Evolutionary conservation across 2,888 invertebrate genomes (phyloP), one percentile per base, ranked within the genome.

Genomic region (Calephelis perditalis): DNA sequence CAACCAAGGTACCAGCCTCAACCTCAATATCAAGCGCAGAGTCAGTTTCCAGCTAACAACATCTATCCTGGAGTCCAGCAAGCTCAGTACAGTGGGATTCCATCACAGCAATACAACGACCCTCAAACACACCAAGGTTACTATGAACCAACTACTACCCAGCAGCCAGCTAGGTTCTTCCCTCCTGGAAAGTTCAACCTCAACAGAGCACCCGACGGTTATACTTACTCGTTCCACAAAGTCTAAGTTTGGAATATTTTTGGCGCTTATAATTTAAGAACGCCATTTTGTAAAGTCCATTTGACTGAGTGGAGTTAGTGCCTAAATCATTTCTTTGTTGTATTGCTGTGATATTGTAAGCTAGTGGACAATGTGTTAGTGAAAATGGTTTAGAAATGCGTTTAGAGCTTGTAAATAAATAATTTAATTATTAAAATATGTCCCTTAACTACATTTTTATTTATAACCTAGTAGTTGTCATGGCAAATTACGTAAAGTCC

Each of bases 201-300:
- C 71, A 96, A 96, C 91, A 92, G 97, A 77, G 96, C 96, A 63
- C 96, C 96, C 49, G 97, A 97, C 77, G 97, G 97, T 75, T 97
- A 94, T 91, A 95, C 96, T 74, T 97, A 96, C 87, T 95, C 94
- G 69, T 96, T 96, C 92, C 95, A 94, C 89, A 95, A 90, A 86
- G 89, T 87, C 74, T 90, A 90, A 86, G 79, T 74, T 70, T 77
- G 78, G 74, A 70, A 76, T 70, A 73, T 73, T 73, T 76, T 77
- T 77, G 82, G 82, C 79, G 76, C 70, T 72, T 75, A 71, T 77
- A 78, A 79, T 74, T 76, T 79, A 81, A 81, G 81, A 82, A 84
- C 84, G 86, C 73, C 79, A 81, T 80, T 74, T 79, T 82, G 87
- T 78, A 82, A 82, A 85, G 84, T 86, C 88, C 74, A 76, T 70